Percentiles rank a stretch among this genome's conserved stretches.
Conservation (phyloP, 2,113 vertebrate species). For the Spheniscus mendiculus region DNA sequence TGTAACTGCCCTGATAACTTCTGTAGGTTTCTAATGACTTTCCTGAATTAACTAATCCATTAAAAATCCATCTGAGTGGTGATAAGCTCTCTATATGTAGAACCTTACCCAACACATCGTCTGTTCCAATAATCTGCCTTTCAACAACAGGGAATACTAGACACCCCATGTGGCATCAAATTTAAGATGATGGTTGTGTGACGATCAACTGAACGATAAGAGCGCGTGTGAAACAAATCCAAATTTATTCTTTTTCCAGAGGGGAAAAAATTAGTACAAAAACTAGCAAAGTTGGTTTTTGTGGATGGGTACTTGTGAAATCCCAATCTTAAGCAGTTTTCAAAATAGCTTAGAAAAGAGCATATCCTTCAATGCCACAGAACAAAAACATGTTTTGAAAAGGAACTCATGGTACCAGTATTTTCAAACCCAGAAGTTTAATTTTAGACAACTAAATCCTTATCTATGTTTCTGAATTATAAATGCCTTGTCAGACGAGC, state of each 20-base stretch:
- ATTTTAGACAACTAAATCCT: neutral
- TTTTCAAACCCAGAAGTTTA: neutral
- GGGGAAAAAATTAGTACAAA: neutral
- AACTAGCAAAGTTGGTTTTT: neutral
- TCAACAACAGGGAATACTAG: neutral
- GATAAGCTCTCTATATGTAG: neutral
- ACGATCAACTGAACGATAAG: neutral
- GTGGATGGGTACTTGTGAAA: neutral
- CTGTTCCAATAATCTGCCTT: neutral
- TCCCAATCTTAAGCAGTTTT: neutral
- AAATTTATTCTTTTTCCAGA: neutral
- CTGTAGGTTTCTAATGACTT: neutral
- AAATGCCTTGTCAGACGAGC: neutral
- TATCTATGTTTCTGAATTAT: neutral
- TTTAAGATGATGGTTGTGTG: neutral
- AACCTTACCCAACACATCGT: neutral
- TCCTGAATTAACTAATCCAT: neutral
- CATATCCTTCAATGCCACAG: neutral
- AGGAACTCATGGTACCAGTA: neutral
- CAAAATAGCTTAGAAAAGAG: neutral
- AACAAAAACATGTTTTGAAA: neutral
- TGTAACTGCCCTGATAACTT: neutral
- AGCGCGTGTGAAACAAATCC: neutral
- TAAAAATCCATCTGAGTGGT: constrained; percentile 11
- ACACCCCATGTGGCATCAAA: neutral